Evolutionary conservation across 1,140 invertebrate genomes (phyloP).

Genomic region (Drosophila parabipectinata): DNA sequence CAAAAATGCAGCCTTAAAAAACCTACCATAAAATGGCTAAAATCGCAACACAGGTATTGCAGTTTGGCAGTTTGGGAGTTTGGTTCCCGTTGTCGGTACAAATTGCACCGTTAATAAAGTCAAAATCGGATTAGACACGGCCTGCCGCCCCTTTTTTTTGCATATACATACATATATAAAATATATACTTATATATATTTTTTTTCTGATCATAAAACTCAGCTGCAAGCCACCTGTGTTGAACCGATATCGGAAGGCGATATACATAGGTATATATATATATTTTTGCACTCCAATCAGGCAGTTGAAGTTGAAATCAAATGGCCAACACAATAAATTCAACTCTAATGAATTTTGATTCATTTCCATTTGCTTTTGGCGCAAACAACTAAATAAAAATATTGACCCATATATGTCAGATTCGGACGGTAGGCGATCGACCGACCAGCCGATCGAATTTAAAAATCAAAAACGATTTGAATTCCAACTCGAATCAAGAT

Average conservation of each 20-base stretch:
- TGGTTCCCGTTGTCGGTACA: conserved; percentile 65
- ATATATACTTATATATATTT: background rate
- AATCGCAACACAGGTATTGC: background rate
- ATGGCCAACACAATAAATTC: conserved; percentile 73
- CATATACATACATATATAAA: background rate
- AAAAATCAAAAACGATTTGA: background rate
- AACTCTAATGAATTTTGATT: conserved; percentile 78
- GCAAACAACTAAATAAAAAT: conserved; percentile 70
- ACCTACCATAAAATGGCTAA: background rate
- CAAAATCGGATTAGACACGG: conserved; percentile 79
- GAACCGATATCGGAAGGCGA: conserved; percentile 29
- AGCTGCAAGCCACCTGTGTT: conserved; percentile 50
- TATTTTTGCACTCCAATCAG: conserved; percentile 4
- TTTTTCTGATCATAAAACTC: conserved; percentile 17
- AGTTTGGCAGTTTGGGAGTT: conserved; percentile 25
- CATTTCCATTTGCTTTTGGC: conserved; percentile 73
- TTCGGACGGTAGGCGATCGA: background rate
- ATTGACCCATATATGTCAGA: conserved; percentile 29
- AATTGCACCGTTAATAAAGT: conserved; percentile 81
- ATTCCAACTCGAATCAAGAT: background rate
- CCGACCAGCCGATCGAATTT: background rate
- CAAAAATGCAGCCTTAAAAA: background rate
- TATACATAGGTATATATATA: conserved; percentile 9
- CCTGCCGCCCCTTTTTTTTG: conserved; percentile 33
- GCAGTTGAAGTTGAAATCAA: conserved; percentile 43